These are phyloP conservation scores for Tethea ocularis DNA, from an alignment of 2,888 invertebrate species.

Conservation along the genomic window DNA sequence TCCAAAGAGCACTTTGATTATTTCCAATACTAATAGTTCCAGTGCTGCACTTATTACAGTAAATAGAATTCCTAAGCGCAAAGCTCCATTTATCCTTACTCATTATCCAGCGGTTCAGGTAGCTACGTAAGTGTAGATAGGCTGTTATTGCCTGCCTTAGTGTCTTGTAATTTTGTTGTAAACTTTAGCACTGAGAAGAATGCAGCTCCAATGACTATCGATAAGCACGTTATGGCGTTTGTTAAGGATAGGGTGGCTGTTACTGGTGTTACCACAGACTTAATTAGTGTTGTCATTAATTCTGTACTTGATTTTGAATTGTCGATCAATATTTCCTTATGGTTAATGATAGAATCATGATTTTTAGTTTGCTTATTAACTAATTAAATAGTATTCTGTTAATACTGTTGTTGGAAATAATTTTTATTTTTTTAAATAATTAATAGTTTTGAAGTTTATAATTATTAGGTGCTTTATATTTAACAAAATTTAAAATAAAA, in stretches of 20 bases:
- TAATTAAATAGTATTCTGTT: not conserved
- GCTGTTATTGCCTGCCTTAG: slow-evolving; percentile 41
- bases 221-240: slow-evolving; percentile 31
- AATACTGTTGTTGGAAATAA: not conserved
- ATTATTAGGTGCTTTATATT: too few species aligned
- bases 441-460: too few species aligned
- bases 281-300: not conserved
- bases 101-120: slow-evolving; percentile 69
- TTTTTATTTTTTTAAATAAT: too few species aligned
- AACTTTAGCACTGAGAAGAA: slow-evolving; percentile 38
- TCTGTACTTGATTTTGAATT: not conserved
- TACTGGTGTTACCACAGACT: not conserved
- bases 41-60: slow-evolving; percentile 13
- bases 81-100: slow-evolving; percentile 63
- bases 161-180: slow-evolving; percentile 54
- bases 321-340: not conserved
- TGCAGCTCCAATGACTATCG: slow-evolving; percentile 45
- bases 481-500: too few species aligned
- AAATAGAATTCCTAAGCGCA: slow-evolving; percentile 52
- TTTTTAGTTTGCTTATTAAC: not conserved
- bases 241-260: slow-evolving; percentile 14
- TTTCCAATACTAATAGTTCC: not conserved
- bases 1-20: slow-evolving; percentile 1
- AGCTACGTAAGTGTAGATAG: slow-evolving; percentile 41
- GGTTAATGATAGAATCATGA: not conserved